These are phyloP conservation scores for Gymnocypris eckloni DNA, from an alignment of 2,797 vertebrate genomes.

Conservation along the genomic window DNA sequence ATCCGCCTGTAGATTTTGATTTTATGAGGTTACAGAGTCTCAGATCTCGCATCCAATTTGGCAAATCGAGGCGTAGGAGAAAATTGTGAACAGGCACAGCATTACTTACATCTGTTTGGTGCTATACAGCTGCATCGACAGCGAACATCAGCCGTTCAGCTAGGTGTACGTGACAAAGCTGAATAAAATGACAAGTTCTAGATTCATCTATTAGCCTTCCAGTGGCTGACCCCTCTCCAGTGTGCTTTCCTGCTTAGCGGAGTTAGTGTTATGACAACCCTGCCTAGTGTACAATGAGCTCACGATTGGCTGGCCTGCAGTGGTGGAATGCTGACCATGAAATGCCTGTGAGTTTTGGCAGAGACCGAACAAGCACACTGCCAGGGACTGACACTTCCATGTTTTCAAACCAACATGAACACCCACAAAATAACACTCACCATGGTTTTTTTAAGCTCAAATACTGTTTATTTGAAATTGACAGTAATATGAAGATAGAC, in stretches of 20 bases:
- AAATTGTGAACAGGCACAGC: constrained; percentile 25
- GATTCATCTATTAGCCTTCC: constrained; percentile 50
- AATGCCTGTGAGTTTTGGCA: constrained; percentile 63
- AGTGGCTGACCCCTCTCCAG: constrained; percentile 54
- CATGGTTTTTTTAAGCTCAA: constrained; percentile 51
- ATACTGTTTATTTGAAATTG: constrained; percentile 62
- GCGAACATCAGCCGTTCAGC: constrained; percentile 3
- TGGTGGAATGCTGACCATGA: constrained; percentile 65
- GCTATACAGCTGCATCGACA: neutral
- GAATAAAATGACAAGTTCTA: constrained; percentile 42
- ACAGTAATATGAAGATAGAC: constrained; percentile 57
- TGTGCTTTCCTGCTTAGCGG: constrained; percentile 55
- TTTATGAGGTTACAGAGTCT: constrained; percentile 47
- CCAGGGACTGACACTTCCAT: constrained; percentile 54
- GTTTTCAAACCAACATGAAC: constrained; percentile 45
- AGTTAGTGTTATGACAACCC: constrained; percentile 64
- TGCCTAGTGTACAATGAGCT: constrained; percentile 59
- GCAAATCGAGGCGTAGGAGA: constrained; percentile 23
- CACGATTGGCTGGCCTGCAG: constrained; percentile 59
- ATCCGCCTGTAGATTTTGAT: constrained; percentile 54
- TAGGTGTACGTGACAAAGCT: constrained; percentile 22
- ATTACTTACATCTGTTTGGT: constrained; percentile 33
- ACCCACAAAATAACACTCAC: constrained; percentile 52
- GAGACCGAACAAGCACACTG: constrained; percentile 50
- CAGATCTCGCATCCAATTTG: constrained; percentile 55